Evolutionary conservation across 2,888 invertebrate species (phyloP).

Genomic region (Sycophila texana): DNA sequence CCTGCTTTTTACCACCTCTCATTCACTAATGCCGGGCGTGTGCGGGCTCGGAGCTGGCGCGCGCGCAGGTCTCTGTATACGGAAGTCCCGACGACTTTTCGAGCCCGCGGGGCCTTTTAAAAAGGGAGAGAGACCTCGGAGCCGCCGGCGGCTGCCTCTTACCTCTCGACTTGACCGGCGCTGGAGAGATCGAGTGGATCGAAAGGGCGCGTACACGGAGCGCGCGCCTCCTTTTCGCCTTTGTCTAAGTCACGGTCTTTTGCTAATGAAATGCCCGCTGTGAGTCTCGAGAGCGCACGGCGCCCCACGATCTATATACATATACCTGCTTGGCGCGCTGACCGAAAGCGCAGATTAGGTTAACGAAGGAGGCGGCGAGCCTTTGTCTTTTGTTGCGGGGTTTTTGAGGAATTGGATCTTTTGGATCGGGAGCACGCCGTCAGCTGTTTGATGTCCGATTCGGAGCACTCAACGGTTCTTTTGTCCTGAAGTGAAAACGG

Average conservation of each 20-base stretch:
- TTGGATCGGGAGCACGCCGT: constrained; percentile 3
- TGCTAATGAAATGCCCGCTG: constrained; percentile 55
- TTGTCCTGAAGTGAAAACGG: no score
- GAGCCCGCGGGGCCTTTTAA: constrained; percentile 36
- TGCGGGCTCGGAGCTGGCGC: no score
- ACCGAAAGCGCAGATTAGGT: constrained; percentile 45
- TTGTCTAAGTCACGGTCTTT: constrained; percentile 43
- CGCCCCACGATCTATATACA: constrained; percentile 10
- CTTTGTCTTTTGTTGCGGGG: constrained; percentile 46
- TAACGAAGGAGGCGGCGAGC: constrained; percentile 45
- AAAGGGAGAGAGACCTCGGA: constrained; percentile 11
- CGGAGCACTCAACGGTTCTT: no score
- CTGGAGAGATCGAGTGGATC: constrained; percentile 12
- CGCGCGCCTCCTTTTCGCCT: constrained; percentile 41
- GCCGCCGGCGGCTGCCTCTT: constrained; percentile 6
- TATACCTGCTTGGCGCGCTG: constrained; percentile 13
- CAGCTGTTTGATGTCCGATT: constrained; percentile 1
- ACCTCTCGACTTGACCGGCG: constrained; percentile 44
- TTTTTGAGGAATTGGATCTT: constrained; percentile 44
- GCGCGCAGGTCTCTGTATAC: neutral
- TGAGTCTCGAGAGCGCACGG: constrained; percentile 9
- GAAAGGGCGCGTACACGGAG: constrained; percentile 19
- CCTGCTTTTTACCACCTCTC: constrained; percentile 52
- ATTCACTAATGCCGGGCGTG: constrained; percentile 46
- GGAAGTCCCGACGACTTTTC: neutral